Conservation (phyloP, 2,797 vertebrate species). For the Mastacembelus armatus region DNA sequence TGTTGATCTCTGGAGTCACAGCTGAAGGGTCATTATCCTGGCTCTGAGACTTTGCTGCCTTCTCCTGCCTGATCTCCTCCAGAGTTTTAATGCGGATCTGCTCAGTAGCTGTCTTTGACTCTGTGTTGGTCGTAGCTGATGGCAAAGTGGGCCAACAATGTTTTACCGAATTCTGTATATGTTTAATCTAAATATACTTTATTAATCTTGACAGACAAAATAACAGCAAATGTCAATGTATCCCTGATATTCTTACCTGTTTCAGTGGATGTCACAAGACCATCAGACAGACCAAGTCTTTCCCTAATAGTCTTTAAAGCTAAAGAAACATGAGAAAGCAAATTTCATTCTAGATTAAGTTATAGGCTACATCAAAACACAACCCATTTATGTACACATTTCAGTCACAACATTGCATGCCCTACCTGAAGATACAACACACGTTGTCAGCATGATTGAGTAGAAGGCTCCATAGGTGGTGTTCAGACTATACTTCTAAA, state of each 20-base stretch:
- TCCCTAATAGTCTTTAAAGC: slow-evolving; percentile 86
- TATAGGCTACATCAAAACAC: neutral
- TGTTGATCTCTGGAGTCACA: slow-evolving; percentile 27
- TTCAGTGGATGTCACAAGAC: slow-evolving; percentile 55
- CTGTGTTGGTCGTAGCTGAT: slow-evolving; percentile 41
- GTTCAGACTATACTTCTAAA: neutral
- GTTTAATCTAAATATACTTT: neutral
- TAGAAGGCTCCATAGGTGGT: neutral
- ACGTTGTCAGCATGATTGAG: neutral
- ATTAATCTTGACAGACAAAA: neutral
- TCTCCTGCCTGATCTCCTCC: slow-evolving; percentile 93
- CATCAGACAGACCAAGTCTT: slow-evolving; percentile 83
- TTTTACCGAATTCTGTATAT: neutral
- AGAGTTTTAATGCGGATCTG: slow-evolving; percentile 92
- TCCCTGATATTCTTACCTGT: slow-evolving; percentile 68
- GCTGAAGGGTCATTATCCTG: slow-evolving; percentile 41
- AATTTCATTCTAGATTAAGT: neutral
- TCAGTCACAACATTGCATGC: neutral
- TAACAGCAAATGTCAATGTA: neutral
- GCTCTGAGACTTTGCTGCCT: slow-evolving; percentile 78
- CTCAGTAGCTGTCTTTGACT: slow-evolving; percentile 66
- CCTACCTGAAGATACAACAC: neutral
- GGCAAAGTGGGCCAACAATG: neutral
- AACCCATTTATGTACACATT: neutral
- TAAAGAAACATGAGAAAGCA: slow-evolving; percentile 59